A percentile compares a stretch with the other conserved stretches of the same genome.
Conservation (phyloP, 2,888 invertebrate species). For the Eupelmus urozonus region DNA sequence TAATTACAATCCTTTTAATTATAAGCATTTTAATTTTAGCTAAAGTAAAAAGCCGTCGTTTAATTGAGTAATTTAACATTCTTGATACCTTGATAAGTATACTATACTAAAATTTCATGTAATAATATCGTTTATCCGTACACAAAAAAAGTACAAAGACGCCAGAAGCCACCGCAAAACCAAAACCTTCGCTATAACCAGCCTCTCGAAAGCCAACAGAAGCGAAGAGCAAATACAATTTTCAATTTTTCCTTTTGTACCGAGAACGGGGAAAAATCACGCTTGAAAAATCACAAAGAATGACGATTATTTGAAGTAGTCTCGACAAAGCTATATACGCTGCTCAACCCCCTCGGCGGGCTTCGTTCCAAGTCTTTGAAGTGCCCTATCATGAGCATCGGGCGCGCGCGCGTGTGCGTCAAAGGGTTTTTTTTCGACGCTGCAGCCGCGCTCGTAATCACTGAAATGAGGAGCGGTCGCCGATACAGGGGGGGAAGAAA, state of each 20-base stretch:
- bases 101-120: no score
- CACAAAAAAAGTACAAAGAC: no score
- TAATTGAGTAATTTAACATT: no score
- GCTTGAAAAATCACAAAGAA: constrained; percentile 54
- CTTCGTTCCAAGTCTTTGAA: constrained; percentile 9
- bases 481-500: not conserved
- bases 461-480: constrained; percentile 37
- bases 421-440: constrained; percentile 29
- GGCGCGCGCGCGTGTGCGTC: constrained; percentile 5
- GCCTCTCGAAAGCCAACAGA: no score
- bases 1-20: no score
- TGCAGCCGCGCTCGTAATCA: constrained; percentile 27
- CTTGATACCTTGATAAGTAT: no score
- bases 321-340: constrained; percentile 1
- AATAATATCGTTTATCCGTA: no score
- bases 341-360: not conserved
- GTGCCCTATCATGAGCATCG: constrained; percentile 5
- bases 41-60: no score
- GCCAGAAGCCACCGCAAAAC: no score
- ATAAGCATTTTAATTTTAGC: no score
- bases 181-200: no score
- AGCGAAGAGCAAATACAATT: not conserved
- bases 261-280: constrained; percentile 24
- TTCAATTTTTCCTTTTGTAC: not conserved
- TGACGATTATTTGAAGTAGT: constrained; percentile 46